Percentiles rank a stretch among this genome's conserved stretches.
phyloP scores from a whole-genome alignment of 2,797 vertebrate species.

The Melanotaenia parkinsoni region DNA sequence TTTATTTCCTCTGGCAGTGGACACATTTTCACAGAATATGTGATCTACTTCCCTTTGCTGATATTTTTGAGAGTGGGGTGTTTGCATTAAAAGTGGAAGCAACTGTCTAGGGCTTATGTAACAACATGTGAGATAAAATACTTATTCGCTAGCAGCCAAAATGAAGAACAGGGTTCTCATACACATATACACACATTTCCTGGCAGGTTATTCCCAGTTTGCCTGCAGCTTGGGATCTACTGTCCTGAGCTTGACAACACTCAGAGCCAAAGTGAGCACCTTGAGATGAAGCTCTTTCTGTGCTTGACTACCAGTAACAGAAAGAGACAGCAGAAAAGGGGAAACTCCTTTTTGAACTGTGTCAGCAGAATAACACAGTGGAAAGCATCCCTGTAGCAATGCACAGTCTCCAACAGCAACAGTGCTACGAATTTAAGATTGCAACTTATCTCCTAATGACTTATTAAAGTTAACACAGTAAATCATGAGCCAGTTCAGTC shows the following conservation, averaged over 20 bases:
- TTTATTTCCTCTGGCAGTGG: constrained; percentile 25
- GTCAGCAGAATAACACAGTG: constrained; percentile 52
- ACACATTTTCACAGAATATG: constrained; percentile 49
- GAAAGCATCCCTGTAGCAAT: constrained; percentile 39
- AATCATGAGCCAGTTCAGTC: constrained; percentile 2
- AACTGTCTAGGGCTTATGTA: constrained; percentile 63
- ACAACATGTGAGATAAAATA: constrained; percentile 46
- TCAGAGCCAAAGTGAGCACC: constrained; percentile 33
- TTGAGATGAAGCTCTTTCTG: constrained; percentile 45
- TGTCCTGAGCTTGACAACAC: constrained; percentile 37
- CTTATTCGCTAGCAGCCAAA: constrained; percentile 33
- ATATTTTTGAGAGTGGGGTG: constrained; percentile 41
- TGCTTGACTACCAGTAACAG: constrained; percentile 26
- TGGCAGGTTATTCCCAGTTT: constrained; percentile 37
- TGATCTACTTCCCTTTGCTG: constrained; percentile 26
- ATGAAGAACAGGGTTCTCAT: constrained; percentile 19
- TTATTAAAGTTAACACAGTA: neutral
- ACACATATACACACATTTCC: neutral
- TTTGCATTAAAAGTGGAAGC: constrained; percentile 59
- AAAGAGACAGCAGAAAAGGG: constrained; percentile 26
- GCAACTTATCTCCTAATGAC: neutral
- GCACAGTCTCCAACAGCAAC: constrained; percentile 3
- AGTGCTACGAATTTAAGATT: neutral
- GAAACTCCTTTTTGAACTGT: constrained; percentile 45
- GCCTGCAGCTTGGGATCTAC: constrained; percentile 44